Evolutionary conservation across 92 coral and sea anemone species (phyloP).

Genomic region (Porites evermanni): DNA sequence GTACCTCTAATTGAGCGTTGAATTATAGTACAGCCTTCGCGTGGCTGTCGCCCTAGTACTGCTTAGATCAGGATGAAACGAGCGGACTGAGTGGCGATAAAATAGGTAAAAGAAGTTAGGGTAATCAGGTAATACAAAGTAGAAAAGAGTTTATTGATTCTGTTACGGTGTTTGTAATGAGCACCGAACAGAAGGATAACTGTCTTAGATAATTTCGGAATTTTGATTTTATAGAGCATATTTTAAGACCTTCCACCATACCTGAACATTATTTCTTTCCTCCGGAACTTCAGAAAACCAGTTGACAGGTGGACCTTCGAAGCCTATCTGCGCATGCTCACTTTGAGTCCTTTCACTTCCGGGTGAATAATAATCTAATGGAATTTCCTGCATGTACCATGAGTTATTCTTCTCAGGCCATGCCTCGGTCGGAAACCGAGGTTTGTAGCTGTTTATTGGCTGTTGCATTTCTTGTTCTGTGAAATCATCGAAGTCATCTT

Average conservation of each 20-base stretch:
- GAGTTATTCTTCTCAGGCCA: conserved; percentile 11
- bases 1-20: no score
- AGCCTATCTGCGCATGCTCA: neutral
- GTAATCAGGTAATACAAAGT: no score
- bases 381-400: neutral
- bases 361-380: neutral
- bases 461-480: neutral
- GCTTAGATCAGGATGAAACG: no score
- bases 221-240: no score
- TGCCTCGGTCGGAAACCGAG: conserved; percentile 9
- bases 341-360: neutral
- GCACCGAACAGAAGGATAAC: no score
- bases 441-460: neutral
- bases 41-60: no score
- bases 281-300: neutral
- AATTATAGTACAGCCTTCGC: no score
- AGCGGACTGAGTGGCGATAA: no score
- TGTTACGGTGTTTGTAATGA: no score
- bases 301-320: neutral
- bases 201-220: no score
- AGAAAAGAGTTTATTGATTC: no score
- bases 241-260: neutral
- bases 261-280: neutral
- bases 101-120: no score
- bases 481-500: neutral